Percentiles rank a stretch among this genome's conserved stretches.
Evolutionary conservation across 2,888 invertebrate genomes (phyloP).

Genomic region (Synergus laeviventris): DNA sequence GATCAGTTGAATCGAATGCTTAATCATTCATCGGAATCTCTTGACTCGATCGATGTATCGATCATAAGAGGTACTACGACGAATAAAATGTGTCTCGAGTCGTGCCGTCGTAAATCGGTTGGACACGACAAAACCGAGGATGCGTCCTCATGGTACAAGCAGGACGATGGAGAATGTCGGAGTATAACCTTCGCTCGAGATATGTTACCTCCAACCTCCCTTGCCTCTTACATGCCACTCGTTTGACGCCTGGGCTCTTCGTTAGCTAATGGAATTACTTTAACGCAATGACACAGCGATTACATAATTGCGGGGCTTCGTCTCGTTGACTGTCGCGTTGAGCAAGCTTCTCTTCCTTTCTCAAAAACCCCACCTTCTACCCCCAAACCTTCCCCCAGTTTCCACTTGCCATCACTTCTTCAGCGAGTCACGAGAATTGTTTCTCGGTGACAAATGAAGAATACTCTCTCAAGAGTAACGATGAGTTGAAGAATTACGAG

Average conservation of each 20-base stretch:
- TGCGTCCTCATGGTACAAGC: conserved; percentile 45
- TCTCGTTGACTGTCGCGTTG: conserved; percentile 53
- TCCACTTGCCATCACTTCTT: background rate
- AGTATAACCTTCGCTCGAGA: conserved; percentile 45
- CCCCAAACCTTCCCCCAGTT: background rate
- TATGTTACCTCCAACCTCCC: background rate
- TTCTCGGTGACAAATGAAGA: conserved; percentile 54
- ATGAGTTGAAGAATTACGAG: conserved; percentile 33
- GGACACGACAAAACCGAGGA: conserved; percentile 45
- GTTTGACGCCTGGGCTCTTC: conserved; percentile 50
- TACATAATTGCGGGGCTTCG: conserved; percentile 64
- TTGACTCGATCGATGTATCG: conserved; percentile 39
- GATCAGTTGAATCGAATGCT: background rate
- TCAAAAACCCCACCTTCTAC: background rate
- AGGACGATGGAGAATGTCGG: conserved; percentile 49
- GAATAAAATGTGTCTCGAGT: conserved; percentile 35
- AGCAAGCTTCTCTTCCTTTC: conserved; percentile 39
- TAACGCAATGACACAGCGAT: conserved; percentile 75
- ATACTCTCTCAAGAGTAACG: conserved; percentile 54
- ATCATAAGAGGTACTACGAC: conserved; percentile 49
- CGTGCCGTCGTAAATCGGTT: conserved; percentile 47
- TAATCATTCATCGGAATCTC: background rate
- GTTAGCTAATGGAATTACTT: conserved; percentile 74
- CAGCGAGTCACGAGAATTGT: conserved; percentile 16
- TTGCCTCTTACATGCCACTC: conserved; percentile 30